These are phyloP conservation scores for Abrostola tripartita DNA, from an alignment of 2,888 invertebrate species.

Conservation along the genomic window DNA sequence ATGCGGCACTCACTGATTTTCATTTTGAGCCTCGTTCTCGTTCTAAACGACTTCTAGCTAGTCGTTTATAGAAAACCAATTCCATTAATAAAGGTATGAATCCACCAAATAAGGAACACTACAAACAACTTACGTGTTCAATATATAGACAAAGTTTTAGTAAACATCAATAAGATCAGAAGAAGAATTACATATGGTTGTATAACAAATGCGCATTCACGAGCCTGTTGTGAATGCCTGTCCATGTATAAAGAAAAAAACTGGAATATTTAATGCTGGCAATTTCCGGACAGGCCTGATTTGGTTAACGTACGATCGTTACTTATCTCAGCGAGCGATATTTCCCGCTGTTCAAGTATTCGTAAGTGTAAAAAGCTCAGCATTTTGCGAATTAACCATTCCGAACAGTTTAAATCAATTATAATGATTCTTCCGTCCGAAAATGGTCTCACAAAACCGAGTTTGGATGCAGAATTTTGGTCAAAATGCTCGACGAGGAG, in stretches of 20 bases:
- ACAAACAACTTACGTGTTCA: no score
- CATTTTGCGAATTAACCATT: slow-evolving; percentile 11
- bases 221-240: slow-evolving; percentile 11
- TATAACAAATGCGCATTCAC: slow-evolving; percentile 16
- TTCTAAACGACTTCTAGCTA: no score
- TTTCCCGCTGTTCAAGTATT: slow-evolving; percentile 27
- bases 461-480: slow-evolving; percentile 15
- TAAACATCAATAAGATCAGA: slow-evolving; percentile 5
- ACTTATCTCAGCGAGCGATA: slow-evolving; percentile 24
- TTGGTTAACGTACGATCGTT: slow-evolving; percentile 16
- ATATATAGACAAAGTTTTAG: slow-evolving; percentile 18
- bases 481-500: slow-evolving; percentile 2
- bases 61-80: no score
- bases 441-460: slow-evolving; percentile 18
- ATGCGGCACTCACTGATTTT: no score
- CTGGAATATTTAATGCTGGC: slow-evolving; percentile 41
- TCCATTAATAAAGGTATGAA: no score
- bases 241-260: slow-evolving; percentile 34
- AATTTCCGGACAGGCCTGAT: slow-evolving; percentile 30
- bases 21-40: no score
- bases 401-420: not conserved
- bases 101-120: no score
- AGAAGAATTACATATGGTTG: slow-evolving; percentile 7
- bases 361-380: slow-evolving; percentile 8
- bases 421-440: slow-evolving; percentile 2